Base-by-base conservation (phyloP, 2,888 invertebrate genomes). In the Unio pictorum region DNA sequence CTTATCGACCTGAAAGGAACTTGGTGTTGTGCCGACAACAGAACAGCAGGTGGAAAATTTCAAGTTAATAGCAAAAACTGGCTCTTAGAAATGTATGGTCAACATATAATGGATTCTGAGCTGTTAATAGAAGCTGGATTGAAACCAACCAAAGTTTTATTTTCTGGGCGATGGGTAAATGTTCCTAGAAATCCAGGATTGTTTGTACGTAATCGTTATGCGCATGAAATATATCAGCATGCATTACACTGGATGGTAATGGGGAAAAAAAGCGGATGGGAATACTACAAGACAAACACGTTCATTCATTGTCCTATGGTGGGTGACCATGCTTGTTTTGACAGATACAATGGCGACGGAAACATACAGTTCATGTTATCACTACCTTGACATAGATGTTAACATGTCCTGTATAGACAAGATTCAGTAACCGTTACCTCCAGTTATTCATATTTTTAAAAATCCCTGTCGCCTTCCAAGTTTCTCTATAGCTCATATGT, bases 161-260 rank as follows among this genome's bases (percentile, higher is more conserved):
- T 86, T 8, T 78, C 83, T 60, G 86, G 85, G 2, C 72, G 78
- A 8, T 87, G 88, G 87, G 79, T 87, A 15, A 74, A 76, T 55
- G 83, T 76, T 3, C 85, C 84, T 34, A 72, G 82, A 34, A 89
- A 88, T 69, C 88, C 89, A 1, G 88, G 88, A 11, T 76, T 81
- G 7, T 83, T 84, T 73, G 81, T 81, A 4, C 67, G 88, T 28
- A 86, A 86, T 67, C 75, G 86, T 60, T 87, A 86, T 64, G 89
- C 88, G 4, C 74, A 76, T 55, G 84, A 87, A 63, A 81, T 84
- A 45, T 84, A 88, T 34, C 75, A 79, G 55, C 89, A 89, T 75
- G 84, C 86, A 5, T 82, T 82, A 55, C 80, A 83, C 69, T 84
- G 88, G 88, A 73, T 82, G 55, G 73, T 76, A 17, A 67, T 73